Evolutionary conservation across 2,888 invertebrate genomes (phyloP).

Genomic region (Eupeodes latifasciatus): DNA sequence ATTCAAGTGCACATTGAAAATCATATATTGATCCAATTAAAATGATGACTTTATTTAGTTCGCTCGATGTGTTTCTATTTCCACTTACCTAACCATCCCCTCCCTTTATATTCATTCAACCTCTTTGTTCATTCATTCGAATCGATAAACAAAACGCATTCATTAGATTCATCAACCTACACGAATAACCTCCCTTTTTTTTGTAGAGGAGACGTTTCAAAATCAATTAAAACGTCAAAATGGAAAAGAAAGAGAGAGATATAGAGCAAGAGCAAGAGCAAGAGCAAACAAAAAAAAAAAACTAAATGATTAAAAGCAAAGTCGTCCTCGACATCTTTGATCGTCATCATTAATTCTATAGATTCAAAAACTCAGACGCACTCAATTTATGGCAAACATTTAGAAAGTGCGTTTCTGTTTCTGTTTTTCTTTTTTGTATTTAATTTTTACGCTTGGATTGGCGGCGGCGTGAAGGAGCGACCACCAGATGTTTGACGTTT

Average conservation of each 20-base stretch:
- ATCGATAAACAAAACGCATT: constrained; percentile 36
- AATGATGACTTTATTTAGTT: constrained; percentile 34
- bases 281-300: not conserved
- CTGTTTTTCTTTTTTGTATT: constrained; percentile 1
- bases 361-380: constrained; percentile 50
- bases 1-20: constrained; percentile 3
- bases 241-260: not conserved
- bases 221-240: constrained; percentile 40
- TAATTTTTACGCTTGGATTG: constrained; percentile 30
- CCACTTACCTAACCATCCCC: not conserved
- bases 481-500: constrained; percentile 66
- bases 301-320: not conserved
- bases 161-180: constrained; percentile 9
- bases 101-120: not conserved
- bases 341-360: constrained; percentile 17
- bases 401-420: constrained; percentile 71
- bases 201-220: not conserved
- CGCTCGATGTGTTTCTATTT: not conserved
- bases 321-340: constrained; percentile 7
- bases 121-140: not conserved
- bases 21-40: constrained; percentile 39
- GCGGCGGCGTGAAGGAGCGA: not conserved
- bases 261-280: not conserved
- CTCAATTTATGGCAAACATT: constrained; percentile 65
- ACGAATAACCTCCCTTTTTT: not conserved